Evolutionary conservation across 2,888 invertebrate genomes (phyloP).

Genomic region (Hyppa rectilinea): DNA sequence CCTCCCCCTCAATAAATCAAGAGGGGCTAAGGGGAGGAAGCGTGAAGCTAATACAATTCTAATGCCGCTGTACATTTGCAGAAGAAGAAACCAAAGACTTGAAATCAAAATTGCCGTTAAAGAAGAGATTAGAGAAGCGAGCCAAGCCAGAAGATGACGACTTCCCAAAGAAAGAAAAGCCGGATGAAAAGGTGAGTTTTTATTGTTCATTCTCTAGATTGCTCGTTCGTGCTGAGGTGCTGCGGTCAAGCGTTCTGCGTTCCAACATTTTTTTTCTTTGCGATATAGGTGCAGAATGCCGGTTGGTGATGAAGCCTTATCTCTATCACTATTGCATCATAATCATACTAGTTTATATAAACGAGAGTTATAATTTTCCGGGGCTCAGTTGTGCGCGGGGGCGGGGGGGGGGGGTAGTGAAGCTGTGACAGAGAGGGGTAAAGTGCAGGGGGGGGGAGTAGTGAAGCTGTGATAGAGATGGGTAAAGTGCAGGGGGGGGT

Average conservation of each 20-base stretch:
- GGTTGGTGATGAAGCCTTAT: neutral
- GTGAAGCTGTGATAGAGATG: no score
- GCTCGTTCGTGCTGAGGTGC: neutral
- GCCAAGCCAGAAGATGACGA: slow-evolving; percentile 26
- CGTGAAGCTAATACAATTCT: neutral
- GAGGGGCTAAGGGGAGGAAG: neutral
- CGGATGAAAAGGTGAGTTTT: slow-evolving; percentile 29
- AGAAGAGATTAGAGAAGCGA: slow-evolving; percentile 52
- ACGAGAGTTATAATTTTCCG: no score
- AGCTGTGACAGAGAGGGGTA: no score
- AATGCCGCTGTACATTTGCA: slow-evolving; percentile 7
- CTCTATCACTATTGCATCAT: neutral
- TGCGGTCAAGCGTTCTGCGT: neutral
- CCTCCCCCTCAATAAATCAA: neutral
- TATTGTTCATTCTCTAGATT: neutral
- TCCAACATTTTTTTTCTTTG: neutral
- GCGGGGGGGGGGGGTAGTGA: no score
- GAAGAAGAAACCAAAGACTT: slow-evolving; percentile 25
- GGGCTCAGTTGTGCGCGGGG: no score
- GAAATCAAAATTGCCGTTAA: slow-evolving; percentile 45
- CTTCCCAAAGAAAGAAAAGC: neutral
- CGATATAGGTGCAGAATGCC: neutral
- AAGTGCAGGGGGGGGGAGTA: no score
- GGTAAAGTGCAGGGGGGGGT: no score
- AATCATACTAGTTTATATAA: no score